Conservation (phyloP, 2,797 vertebrate genomes). For the Acanthopagrus latus region DNA sequence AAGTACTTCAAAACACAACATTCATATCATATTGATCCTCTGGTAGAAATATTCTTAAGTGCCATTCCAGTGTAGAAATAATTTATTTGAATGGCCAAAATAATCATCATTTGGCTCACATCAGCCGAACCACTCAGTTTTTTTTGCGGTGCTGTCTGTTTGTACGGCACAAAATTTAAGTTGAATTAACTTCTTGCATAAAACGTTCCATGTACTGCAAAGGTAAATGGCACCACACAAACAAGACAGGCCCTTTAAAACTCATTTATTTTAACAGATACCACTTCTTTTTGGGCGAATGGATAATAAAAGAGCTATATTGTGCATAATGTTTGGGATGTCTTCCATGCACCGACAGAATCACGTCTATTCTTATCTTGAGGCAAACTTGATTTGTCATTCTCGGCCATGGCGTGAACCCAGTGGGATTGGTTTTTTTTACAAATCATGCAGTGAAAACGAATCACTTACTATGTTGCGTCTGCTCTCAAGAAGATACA, state of each 20-base stretch:
- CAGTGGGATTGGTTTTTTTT: too few relatives aligned
- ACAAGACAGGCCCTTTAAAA: not conserved
- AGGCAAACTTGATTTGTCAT: too few relatives aligned
- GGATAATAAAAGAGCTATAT: too few relatives aligned
- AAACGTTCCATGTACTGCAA: conserved; percentile 35
- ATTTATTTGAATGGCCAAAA: too few relatives aligned
- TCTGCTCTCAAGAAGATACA: not conserved
- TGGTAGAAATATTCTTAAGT: not conserved
- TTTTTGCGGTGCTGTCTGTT: not conserved
- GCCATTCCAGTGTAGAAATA: not conserved
- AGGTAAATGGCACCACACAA: conserved; percentile 34
- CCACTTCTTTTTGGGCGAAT: too few relatives aligned
- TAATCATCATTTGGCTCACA: not conserved
- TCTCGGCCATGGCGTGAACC: too few relatives aligned
- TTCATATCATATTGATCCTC: not conserved
- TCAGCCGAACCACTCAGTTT: not conserved
- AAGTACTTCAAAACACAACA: not conserved
- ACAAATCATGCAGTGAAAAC: too few relatives aligned
- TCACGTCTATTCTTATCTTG: too few relatives aligned
- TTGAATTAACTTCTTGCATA: conserved; percentile 17
- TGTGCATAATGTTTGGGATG: too few relatives aligned
- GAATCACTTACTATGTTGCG: too few relatives aligned
- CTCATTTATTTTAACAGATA: conserved; percentile 1
- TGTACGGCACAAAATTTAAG: not conserved
- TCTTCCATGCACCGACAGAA: too few relatives aligned